These are phyloP conservation scores for Athetis lepigone DNA, from an alignment of 2,888 invertebrate species.

Conservation along the genomic window DNA sequence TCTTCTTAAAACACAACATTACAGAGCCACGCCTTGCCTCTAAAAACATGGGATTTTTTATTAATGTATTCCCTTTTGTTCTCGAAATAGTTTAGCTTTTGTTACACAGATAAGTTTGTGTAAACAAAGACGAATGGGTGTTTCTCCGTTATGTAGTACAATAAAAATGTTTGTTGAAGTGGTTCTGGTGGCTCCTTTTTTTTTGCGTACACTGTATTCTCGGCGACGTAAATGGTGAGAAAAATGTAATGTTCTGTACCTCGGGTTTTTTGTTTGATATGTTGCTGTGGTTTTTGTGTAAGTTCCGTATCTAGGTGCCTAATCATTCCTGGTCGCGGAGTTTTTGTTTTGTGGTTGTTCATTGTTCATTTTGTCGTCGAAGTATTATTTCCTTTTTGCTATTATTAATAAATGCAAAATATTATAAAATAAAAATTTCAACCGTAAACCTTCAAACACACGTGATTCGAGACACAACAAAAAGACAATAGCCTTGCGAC, in stretches of 20 bases:
- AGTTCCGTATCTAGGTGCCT: conserved; percentile 1
- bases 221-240: conserved; percentile 38
- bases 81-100: conserved; percentile 63
- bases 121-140: conserved; percentile 59
- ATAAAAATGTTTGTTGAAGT: conserved; percentile 56
- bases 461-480: too few relatives aligned
- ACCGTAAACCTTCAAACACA: too few relatives aligned
- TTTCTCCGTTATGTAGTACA: conserved; percentile 53
- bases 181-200: conserved; percentile 35
- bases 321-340: conserved; percentile 10
- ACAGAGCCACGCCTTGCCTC: conserved; percentile 27
- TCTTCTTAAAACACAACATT: conserved; percentile 56
- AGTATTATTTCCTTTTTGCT: too few relatives aligned
- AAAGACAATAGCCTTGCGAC: too few relatives aligned
- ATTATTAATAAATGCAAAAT: too few relatives aligned
- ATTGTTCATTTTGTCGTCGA: not conserved
- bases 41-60: conserved; percentile 58
- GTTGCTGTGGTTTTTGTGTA: conserved; percentile 19
- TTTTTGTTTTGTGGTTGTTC: not conserved
- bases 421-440: too few relatives aligned
- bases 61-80: conserved; percentile 65
- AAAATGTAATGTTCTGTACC: conserved; percentile 34
- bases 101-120: conserved; percentile 58
- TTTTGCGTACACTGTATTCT: conserved; percentile 27
- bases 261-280: conserved; percentile 39